Evolutionary conservation across 2,888 invertebrate species (phyloP), one percentile per base, ranked within the genome.

Genomic region (Carterocephalus palaemon): DNA sequence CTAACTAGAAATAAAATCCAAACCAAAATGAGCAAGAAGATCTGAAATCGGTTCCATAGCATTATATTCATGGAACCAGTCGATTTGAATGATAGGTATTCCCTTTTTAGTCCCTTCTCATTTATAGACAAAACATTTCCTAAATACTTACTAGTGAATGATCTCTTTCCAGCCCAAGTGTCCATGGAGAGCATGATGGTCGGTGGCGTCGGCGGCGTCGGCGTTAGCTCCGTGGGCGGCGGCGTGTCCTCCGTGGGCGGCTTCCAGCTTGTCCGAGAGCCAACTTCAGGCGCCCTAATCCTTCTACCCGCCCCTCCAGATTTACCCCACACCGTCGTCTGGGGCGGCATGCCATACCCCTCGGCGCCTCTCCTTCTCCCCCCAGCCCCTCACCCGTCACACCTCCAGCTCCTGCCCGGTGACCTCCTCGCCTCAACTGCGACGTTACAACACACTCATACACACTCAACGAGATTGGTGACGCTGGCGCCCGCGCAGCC

Each of bases 181-280:
- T 91, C 92, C 46, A 89, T 92, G 88, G 93, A 92, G 75, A 91
- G 92, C 62, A 90, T 92, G 88, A 89, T 92, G 78, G 88, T 90
- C 64, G 91, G 93, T 53, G 80, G 83, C 31, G 88, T 92, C 4
- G 81, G 83, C 7, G 89, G 92, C 84, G 72, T 90, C 86, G 86
- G 92, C 88, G 75, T 94, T 47, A 91, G 93, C 43, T 93, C 95
- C 37, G 70, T 85, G 33, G 82, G 77, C 43, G 72, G 74, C 23
- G 80, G 80, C 23, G 88, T 92, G 88, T 69, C 90, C 78, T 85
- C 92, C 87, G 67, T 93, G 47, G 91, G 94, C 47, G 95, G 95
- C 47, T 94, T 93, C 78, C 96, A 96, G 80, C 88, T 96, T 65
- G 93, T 95, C 37, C 90, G 96, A 52, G 96, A 96, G 72, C 94